A percentile compares a stretch with the other conserved stretches of the same genome.
These are phyloP conservation scores for Anastatus disparis DNA, from an alignment of 1,140 invertebrate genomes.

Conservation along the genomic window DNA sequence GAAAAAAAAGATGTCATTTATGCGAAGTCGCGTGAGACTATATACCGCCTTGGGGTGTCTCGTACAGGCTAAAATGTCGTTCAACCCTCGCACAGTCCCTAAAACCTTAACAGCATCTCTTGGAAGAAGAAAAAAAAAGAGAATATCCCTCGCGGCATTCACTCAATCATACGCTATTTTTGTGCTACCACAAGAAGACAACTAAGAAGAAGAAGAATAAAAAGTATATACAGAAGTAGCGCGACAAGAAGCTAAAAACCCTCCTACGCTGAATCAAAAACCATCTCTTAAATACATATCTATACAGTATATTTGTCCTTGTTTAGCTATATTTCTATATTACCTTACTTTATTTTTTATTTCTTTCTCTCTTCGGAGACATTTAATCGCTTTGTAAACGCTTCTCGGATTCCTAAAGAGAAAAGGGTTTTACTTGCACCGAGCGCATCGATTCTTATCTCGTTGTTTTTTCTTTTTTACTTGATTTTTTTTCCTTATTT, in stretches of 20 bases:
- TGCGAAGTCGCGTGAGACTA: constrained; percentile 30
- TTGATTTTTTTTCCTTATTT: neutral
- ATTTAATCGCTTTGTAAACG: constrained; percentile 56
- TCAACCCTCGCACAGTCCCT: constrained; percentile 48
- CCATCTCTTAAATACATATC: neutral
- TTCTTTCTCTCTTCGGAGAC: constrained; percentile 36
- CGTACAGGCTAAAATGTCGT: constrained; percentile 54
- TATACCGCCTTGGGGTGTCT: constrained; percentile 42
- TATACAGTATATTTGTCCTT: neutral
- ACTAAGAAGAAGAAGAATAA: no score
- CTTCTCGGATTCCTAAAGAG: constrained; percentile 44
- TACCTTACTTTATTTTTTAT: no score
- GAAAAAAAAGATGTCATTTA: constrained; percentile 42
- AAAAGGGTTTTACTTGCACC: constrained; percentile 45
- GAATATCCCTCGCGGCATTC: constrained; percentile 65
- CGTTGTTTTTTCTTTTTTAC: neutral
- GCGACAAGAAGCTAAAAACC: constrained; percentile 30
- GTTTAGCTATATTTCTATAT: neutral
- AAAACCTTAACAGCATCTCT: constrained; percentile 36
- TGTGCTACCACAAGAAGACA: no score
- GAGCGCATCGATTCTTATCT: constrained; percentile 11
- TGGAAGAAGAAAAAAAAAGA: no score
- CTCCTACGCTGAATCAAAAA: constrained; percentile 18
- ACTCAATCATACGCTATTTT: constrained; percentile 66
- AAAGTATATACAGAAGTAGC: neutral